Evolutionary conservation across 1,140 invertebrate genomes (phyloP), one percentile per base, ranked within the genome.

Genomic region (Lasioglossum albipes): DNA sequence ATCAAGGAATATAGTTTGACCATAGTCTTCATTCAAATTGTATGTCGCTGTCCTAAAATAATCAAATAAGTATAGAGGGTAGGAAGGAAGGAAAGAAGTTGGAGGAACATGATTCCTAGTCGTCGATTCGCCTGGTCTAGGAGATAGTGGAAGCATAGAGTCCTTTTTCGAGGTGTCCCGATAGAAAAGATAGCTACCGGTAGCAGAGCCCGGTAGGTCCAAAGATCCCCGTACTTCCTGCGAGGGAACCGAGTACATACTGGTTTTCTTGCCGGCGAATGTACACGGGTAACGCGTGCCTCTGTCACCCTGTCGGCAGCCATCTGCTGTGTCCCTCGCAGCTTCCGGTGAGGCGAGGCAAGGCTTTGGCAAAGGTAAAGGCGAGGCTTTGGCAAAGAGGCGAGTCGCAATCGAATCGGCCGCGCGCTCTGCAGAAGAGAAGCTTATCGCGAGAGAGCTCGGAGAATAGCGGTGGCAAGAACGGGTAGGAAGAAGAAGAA

Each of bases 211-310:
- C 64, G 76, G 76, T 79, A 72, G 76, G 69, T 73, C 70, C 69
- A n/a, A 45, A 31, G 54, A 27, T 7, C 7, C 5, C 54, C 66
- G 61, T 5, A 3, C 13, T 6, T 13, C 75, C 67, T 31, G 61
- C 66, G 49, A 54, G 66, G 74, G 66, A 79, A 9, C 36, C 59
- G 64, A 27, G 74, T 36, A 36, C 36, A 36, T 82, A 79, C 65
- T 78, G 83, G 67, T 86, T 86, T 86, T 86, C 84, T 86, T 87
- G 74, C 74, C 16, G 41, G 65, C 67, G 49, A 62, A 79, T 74
- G 73, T 83, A 86, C 85, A 86, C 80, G 12, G 84, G 81, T 87
- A 87, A 87, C 85, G 85, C 85, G 86, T 86, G 84, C 87, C 75
- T 87, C 84, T 86, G 78, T 85, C 84, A 81, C 81, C 83, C 85